A percentile compares a stretch with the other conserved stretches of the same genome.
phyloP scores from a whole-genome alignment of 2,797 vertebrate genomes.

The Chelidonichthys spinosus region DNA sequence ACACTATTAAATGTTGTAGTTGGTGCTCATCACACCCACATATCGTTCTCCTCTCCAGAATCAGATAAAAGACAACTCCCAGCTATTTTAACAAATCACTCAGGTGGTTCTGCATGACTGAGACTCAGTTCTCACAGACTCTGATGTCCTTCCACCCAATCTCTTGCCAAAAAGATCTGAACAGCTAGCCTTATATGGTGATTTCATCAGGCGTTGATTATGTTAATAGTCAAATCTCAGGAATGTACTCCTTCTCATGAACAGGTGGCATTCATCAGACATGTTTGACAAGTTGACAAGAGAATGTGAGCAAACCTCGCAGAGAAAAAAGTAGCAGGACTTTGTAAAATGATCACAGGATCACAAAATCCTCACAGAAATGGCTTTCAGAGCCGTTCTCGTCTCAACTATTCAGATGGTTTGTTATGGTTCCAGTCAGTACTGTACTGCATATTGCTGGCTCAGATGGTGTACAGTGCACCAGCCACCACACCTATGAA shows the following conservation, averaged over 20 bases:
- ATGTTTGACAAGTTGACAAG: background rate
- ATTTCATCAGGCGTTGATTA: background rate
- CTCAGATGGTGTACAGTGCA: slow-evolving; percentile 54
- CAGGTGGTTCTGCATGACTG: background rate
- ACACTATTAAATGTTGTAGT: background rate
- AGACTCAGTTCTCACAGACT: background rate
- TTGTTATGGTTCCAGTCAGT: background rate
- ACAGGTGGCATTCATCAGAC: slow-evolving; percentile 1
- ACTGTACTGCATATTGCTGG: slow-evolving; percentile 8
- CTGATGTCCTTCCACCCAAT: background rate
- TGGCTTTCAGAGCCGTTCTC: background rate
- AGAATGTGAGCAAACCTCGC: background rate
- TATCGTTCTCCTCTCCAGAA: background rate
- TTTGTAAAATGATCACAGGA: background rate
- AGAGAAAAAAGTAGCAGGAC: background rate
- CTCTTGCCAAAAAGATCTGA: background rate
- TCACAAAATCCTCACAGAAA: background rate
- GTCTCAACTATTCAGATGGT: background rate
- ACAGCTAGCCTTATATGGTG: background rate
- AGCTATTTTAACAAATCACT: background rate
- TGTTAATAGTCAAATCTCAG: background rate
- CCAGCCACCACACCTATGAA: slow-evolving; percentile 55
- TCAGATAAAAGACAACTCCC: background rate
- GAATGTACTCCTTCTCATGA: background rate
- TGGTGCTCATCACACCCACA: background rate